Conservation (phyloP, 2,797 vertebrate genomes). For the Allobates femoralis region DNA sequence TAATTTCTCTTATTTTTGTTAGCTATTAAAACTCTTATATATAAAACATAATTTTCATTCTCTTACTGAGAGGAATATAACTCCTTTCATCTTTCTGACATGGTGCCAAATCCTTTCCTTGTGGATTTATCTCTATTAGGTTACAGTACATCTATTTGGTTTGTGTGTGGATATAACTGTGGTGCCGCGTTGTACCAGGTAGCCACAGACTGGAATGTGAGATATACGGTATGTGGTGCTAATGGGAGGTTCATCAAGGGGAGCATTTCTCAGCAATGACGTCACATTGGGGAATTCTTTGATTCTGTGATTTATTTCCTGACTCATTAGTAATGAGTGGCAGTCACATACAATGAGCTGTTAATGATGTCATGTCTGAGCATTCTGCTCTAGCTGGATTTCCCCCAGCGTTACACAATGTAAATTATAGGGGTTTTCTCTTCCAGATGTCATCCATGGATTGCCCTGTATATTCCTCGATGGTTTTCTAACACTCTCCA, state of each 20-base stretch:
- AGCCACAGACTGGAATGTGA: neutral
- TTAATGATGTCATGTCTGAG: slow-evolving; percentile 33
- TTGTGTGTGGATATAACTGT: neutral
- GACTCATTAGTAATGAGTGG: slow-evolving; percentile 1
- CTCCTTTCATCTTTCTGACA: no score
- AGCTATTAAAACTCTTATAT: no score
- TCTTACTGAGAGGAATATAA: no score
- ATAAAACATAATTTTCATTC: no score
- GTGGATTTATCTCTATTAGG: no score
- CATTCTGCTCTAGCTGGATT: neutral
- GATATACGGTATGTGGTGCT: neutral
- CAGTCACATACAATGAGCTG: slow-evolving; percentile 5
- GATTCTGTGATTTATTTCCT: slow-evolving; percentile 12
- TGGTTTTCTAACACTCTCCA: neutral
- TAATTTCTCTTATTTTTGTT: no score
- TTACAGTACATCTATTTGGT: no score
- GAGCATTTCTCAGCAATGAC: neutral
- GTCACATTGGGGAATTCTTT: neutral
- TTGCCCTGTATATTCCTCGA: neutral
- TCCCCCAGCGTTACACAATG: slow-evolving; percentile 6
- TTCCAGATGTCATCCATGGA: neutral
- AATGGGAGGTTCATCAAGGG: neutral
- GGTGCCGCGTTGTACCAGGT: neutral
- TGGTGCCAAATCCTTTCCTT: no score
- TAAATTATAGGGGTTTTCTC: neutral